Evolutionary conservation across 2,888 invertebrate genomes (phyloP).

Genomic region (Tetranychus piercei): DNA sequence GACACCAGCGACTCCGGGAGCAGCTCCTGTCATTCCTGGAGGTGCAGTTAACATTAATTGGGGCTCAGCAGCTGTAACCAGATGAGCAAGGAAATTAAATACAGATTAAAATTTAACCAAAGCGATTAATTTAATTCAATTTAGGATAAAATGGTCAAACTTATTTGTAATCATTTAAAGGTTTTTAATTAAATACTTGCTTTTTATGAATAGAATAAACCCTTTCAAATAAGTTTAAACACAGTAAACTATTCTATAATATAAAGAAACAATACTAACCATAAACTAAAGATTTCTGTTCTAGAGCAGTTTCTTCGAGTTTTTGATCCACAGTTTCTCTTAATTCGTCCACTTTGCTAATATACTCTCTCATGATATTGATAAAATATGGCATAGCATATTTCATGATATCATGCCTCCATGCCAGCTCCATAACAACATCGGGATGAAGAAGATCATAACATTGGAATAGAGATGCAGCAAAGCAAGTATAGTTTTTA

Average conservation of each 20-base stretch:
- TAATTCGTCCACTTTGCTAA: conserved; percentile 67
- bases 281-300: conserved; percentile 83
- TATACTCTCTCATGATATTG: conserved; percentile 60
- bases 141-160: too few species aligned
- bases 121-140: too few species aligned
- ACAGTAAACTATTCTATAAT: background rate
- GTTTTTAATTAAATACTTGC: too few species aligned
- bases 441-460: conserved; percentile 96
- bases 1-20: background rate
- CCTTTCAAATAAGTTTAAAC: background rate
- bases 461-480: conserved; percentile 91
- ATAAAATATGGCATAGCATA: conserved; percentile 99
- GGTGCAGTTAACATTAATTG: conserved; percentile 83
- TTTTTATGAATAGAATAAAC: too few species aligned
- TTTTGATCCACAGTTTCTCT: conserved; percentile 86
- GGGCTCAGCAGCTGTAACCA: conserved; percentile 44
- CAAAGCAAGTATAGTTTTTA: conserved; percentile 89
- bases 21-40: conserved; percentile 45
- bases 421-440: conserved; percentile 89
- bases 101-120: background rate
- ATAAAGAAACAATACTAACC: conserved; percentile 34
- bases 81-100: background rate
- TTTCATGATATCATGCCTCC: conserved; percentile 97
- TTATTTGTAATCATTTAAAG: too few species aligned
- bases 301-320: conserved; percentile 60